A percentile compares a stretch with the other conserved stretches of the same genome.
phyloP scores from a whole-genome alignment of 2,888 invertebrate species.

The Apamea sordens region DNA sequence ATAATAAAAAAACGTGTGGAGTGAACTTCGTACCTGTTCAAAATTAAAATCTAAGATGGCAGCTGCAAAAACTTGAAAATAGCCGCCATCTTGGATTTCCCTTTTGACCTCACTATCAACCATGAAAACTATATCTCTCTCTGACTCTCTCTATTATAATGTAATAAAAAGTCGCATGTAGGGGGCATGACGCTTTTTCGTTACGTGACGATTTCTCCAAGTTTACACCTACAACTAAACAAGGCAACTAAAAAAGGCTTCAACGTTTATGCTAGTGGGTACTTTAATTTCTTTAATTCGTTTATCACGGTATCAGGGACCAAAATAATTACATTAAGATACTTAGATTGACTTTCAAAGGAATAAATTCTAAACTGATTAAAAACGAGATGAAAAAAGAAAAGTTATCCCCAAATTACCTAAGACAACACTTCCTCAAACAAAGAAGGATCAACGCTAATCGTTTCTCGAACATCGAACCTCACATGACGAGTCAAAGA shows the following conservation, averaged over 20 bases:
- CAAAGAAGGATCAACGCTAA: constrained; percentile 53
- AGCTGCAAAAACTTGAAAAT: no score
- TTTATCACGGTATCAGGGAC: background rate
- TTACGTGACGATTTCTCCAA: no score
- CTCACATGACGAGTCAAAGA: constrained; percentile 65
- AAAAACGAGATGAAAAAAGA: background rate
- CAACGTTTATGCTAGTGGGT: background rate
- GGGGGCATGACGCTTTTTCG: no score
- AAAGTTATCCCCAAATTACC: background rate
- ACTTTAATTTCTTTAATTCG: background rate
- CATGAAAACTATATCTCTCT: no score
- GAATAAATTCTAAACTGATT: background rate
- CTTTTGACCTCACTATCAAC: no score
- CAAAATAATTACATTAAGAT: background rate
- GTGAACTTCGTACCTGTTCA: no score
- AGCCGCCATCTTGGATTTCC: no score
- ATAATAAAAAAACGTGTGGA: background rate
- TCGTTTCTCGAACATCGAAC: constrained; percentile 42
- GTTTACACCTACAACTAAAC: no score
- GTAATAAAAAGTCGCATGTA: no score
- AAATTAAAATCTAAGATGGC: no score
- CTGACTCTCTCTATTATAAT: no score
- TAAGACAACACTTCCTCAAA: constrained; percentile 25
- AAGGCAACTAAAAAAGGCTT: background rate
- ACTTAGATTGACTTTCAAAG: background rate